Evolutionary conservation across 2,113 vertebrate species (phyloP).

Genomic region (Tachycineta bicolor): DNA sequence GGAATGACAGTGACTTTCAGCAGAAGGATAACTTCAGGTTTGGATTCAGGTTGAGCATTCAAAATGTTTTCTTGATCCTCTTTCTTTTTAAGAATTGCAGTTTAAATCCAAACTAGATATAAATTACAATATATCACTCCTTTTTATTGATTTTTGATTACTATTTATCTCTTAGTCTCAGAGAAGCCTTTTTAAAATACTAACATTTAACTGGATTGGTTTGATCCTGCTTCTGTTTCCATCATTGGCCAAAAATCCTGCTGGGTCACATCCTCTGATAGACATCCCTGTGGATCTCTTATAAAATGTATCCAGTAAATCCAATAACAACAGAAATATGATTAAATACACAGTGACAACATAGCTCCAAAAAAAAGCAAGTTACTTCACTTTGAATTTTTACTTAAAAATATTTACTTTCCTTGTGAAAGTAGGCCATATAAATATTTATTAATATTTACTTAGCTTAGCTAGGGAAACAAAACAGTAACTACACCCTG

Average conservation of each 20-base stretch:
- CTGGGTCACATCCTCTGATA: not conserved
- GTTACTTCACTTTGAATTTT: slow-evolving; percentile 15
- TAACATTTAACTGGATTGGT: not conserved
- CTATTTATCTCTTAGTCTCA: not conserved
- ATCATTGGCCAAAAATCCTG: not conserved
- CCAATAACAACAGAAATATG: not conserved
- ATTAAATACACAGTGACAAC: not conserved
- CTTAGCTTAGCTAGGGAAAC: slow-evolving; percentile 20
- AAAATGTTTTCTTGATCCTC: not conserved
- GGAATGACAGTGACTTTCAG: not conserved
- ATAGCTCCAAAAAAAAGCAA: not conserved
- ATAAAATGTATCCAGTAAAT: slow-evolving; percentile 17
- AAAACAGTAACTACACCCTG: not conserved
- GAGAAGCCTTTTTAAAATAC: not conserved
- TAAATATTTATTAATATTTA: slow-evolving; percentile 20
- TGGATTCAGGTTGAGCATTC: not conserved
- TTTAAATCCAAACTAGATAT: not conserved
- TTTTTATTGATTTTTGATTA: not conserved
- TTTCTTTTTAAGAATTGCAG: not conserved
- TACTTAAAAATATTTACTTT: slow-evolving; percentile 35
- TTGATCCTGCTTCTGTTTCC: not conserved
- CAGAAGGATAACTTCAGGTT: not conserved
- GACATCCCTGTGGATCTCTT: not conserved
- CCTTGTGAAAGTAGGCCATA: not conserved
- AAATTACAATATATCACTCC: not conserved